Evolutionary conservation across 2,113 vertebrate genomes (phyloP), one percentile per base, ranked within the genome.

Genomic region (Eretmochelys imbricata): DNA sequence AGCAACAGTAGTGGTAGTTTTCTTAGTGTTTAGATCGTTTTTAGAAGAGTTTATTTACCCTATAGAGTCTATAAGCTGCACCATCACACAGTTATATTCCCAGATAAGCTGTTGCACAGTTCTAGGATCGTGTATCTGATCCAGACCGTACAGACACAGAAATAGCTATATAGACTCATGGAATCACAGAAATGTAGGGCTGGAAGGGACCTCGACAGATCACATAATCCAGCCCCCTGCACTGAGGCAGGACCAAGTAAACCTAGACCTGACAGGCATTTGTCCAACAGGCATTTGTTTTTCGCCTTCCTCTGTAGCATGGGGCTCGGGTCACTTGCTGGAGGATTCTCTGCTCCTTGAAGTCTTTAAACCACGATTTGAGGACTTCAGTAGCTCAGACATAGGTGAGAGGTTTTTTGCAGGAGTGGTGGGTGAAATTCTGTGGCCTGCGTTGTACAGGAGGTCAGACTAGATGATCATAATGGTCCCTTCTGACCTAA

Each of bases 1-100:
- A 83, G 78, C 12, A 89, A 85, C 17, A 31, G 8, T 25, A 38
- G 17, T 80, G 31, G 53, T 54, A 29, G 19, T 76, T 92, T 90
- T 82, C 57, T 84, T 94, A 95, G 88, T 3, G 80, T 51, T 69
- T 87, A 53, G 1, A 3, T 31, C 85, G 27, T 49, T 93, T 54
- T 79, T 22, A 65, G 75, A 69, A 59, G n/a, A 86, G 46, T 76
- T 80, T 55, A 50, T 46, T 79, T n/a, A 87, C 83, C 25, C 87
- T 0, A 0, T 69, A 69, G 16, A 69, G 65, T 38, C 14, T 69
- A 69, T 69, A n/a, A 38, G 16, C 17, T 69, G 65, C 65, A 69
- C 65, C 35, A 19, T 69, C 65, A 69, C 29, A 62, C 65, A n/a
- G 35, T 38, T 38, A 38, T 38, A 69, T 20, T 69, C 35, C 65